Percentiles rank a stretch among this genome's conserved stretches.
Evolutionary conservation across 2,888 invertebrate genomes (phyloP).

Genomic region (Troglohyphantes excavatus): DNA sequence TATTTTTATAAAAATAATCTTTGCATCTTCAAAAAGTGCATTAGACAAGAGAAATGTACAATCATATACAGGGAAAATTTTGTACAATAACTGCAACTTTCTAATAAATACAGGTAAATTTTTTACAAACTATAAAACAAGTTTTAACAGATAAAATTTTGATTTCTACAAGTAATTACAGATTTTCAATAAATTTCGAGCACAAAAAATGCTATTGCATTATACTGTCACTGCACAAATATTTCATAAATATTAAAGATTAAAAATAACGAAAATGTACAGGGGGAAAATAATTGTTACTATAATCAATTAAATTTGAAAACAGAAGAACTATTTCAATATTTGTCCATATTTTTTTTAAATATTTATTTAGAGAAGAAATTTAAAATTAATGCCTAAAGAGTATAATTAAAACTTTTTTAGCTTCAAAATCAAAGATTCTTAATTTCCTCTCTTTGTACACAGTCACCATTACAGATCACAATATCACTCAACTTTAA

Average conservation of each 20-base stretch:
- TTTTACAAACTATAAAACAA: slow-evolving; percentile 50
- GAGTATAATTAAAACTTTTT: background rate
- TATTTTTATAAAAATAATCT: slow-evolving; percentile 69
- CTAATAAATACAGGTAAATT: slow-evolving; percentile 29
- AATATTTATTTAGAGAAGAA: background rate
- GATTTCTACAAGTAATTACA: slow-evolving; percentile 34
- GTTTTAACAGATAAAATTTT: slow-evolving; percentile 37
- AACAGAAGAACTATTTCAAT: too few relatives aligned
- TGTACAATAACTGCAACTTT: slow-evolving; percentile 41
- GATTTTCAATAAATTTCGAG: slow-evolving; percentile 1
- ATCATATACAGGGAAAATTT: slow-evolving; percentile 58
- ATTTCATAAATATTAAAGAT: background rate
- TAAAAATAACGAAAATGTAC: background rate
- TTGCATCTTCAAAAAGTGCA: slow-evolving; percentile 61
- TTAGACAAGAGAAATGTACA: slow-evolving; percentile 54
- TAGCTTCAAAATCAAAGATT: too few relatives aligned
- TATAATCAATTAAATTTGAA: too few relatives aligned
- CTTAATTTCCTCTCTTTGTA: too few relatives aligned
- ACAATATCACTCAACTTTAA: background rate
- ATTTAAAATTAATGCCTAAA: background rate
- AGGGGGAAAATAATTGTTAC: background rate
- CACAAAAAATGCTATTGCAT: background rate
- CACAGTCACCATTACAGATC: background rate
- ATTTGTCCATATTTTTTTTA: too few relatives aligned
- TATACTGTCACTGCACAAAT: background rate